A percentile compares a stretch with the other conserved stretches of the same genome.
phyloP scores from a whole-genome alignment of 2,797 vertebrate genomes.

The Scolopax bukidnonensis region DNA sequence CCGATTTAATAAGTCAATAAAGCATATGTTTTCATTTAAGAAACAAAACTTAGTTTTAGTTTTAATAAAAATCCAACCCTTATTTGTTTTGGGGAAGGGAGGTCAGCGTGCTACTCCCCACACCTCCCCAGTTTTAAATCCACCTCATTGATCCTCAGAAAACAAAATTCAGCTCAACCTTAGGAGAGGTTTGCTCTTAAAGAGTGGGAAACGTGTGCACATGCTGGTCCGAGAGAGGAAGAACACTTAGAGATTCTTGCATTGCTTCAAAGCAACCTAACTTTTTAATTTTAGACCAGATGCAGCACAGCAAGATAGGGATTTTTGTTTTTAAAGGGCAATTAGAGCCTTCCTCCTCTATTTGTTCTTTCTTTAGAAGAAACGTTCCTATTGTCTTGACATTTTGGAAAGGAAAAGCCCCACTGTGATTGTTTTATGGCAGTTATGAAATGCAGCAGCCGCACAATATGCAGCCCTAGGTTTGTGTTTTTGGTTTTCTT shows the following conservation, averaged over 20 bases:
- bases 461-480: conserved; percentile 7
- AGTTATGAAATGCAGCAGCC: conserved; percentile 41
- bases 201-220: conserved; percentile 4
- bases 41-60: background rate
- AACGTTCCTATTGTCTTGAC: conserved; percentile 53
- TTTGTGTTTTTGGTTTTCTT: conserved; percentile 8
- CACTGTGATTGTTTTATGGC: conserved; percentile 49
- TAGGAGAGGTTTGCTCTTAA: background rate
- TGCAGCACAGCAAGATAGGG: conserved; percentile 57
- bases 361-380: conserved; percentile 65
- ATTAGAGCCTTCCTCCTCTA: conserved; percentile 53
- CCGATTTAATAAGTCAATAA: conserved; percentile 47
- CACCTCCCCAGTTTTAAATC: background rate
- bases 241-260: background rate
- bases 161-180: background rate
- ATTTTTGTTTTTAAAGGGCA: conserved; percentile 34
- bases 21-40: conserved; percentile 29
- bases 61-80: conserved; percentile 59
- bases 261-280: conserved; percentile 43
- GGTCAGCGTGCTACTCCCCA: background rate
- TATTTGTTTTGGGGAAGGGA: conserved; percentile 51
- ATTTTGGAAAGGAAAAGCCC: conserved; percentile 62
- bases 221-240: conserved; percentile 14
- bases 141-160: background rate
- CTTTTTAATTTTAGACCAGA: conserved; percentile 57